phyloP scores from a whole-genome alignment of 1,140 invertebrate species.

The Pachyrhynchus sulphureomaculatus region DNA sequence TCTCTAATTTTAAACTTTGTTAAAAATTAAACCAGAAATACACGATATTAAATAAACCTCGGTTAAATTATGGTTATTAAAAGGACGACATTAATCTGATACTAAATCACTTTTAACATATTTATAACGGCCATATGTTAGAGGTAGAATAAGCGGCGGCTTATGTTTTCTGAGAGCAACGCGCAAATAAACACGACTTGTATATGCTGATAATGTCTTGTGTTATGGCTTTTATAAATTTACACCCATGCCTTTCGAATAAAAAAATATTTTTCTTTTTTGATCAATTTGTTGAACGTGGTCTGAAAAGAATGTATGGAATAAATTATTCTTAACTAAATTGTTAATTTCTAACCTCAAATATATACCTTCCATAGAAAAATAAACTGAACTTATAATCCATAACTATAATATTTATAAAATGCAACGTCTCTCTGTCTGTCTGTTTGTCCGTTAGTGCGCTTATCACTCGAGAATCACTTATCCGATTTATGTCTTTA shows the following conservation, averaged over 20 bases:
- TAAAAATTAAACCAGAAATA: constrained; percentile 29
- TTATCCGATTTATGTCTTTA: no score
- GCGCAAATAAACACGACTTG: constrained; percentile 31
- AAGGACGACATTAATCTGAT: constrained; percentile 30
- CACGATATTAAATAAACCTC: constrained; percentile 28
- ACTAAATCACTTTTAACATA: constrained; percentile 30
- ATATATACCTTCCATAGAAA: no score
- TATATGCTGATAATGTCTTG: constrained; percentile 30
- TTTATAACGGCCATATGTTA: constrained; percentile 34
- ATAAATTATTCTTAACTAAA: no score
- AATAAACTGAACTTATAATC: no score
- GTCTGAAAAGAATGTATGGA: background rate
- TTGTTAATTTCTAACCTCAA: no score
- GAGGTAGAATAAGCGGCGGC: constrained; percentile 23
- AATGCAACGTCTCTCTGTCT: no score
- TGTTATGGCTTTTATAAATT: constrained; percentile 28
- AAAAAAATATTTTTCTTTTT: background rate
- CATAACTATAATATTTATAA: no score
- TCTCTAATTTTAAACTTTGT: constrained; percentile 30
- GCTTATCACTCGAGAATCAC: no score
- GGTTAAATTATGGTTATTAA: constrained; percentile 31
- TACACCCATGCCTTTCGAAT: constrained; percentile 20
- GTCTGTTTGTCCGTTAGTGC: no score
- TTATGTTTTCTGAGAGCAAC: constrained; percentile 20
- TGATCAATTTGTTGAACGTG: background rate